Conservation (phyloP, 2,797 vertebrate species). For the Petrocephalus schoutedeni region DNA sequence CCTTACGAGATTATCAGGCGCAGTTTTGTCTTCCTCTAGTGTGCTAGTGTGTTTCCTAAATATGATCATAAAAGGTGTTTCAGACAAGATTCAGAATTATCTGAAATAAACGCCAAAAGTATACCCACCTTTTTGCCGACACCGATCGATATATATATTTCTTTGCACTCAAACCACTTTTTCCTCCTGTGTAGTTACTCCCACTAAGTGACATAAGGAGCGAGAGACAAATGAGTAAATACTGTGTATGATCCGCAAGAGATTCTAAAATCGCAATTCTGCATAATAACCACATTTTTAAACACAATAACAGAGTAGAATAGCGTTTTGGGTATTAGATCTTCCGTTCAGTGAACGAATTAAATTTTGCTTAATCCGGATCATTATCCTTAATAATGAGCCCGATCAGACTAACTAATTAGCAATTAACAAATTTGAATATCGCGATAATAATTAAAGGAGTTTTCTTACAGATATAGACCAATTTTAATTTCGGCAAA, state of each 20-base stretch:
- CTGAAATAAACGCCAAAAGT: not conserved
- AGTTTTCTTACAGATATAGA: not conserved
- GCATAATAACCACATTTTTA: constrained; percentile 19
- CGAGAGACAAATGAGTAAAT: not conserved
- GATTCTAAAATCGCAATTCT: not conserved
- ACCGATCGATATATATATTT: not conserved
- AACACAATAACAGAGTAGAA: constrained; percentile 37
- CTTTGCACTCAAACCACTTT: not conserved
- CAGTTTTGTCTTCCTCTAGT: not conserved
- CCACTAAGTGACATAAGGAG: not conserved
- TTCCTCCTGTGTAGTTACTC: not conserved
- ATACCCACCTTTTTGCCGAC: not conserved
- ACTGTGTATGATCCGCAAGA: not conserved
- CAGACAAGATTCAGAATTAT: not conserved
- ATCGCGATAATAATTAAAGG: constrained; percentile 35
- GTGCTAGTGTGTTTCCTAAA: not conserved
- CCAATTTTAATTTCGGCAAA: not conserved
- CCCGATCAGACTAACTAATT: constrained; percentile 62
- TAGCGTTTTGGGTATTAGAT: constrained; percentile 47
- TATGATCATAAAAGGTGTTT: not conserved
- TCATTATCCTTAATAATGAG: constrained; percentile 56
- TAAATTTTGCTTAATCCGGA: constrained; percentile 62
- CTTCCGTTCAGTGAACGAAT: constrained; percentile 54
- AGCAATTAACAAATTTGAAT: constrained; percentile 63
- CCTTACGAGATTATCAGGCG: not conserved